Conservation (phyloP, 2,113 vertebrate species). For the Phyllostomus discolor region DNA sequence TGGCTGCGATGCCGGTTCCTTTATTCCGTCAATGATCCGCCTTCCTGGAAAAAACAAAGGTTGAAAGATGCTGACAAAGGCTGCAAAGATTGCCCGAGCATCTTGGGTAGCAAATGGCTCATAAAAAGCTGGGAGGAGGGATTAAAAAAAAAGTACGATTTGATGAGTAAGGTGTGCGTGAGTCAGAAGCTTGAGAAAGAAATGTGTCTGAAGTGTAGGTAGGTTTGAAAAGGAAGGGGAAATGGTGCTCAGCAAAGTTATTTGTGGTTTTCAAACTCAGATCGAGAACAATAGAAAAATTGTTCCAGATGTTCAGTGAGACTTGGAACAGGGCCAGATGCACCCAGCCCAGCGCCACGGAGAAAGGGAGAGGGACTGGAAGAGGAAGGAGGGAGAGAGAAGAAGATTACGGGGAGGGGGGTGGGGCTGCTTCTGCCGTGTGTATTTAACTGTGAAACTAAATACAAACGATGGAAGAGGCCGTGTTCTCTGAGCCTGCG, state of each 20-base stretch:
- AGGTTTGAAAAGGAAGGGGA: neutral
- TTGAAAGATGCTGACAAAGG: neutral
- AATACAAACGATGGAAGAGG: neutral
- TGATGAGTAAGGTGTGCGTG: neutral
- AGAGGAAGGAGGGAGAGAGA: neutral
- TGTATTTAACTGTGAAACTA: neutral
- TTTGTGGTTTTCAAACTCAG: conserved; percentile 58
- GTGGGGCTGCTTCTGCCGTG: neutral
- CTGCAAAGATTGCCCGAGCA: neutral
- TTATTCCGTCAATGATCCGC: neutral
- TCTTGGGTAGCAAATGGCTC: conserved; percentile 38
- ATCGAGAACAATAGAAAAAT: conserved; percentile 65
- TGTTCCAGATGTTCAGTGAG: conserved; percentile 66
- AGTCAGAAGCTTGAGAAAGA: conserved; percentile 13
- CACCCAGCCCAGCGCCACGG: neutral
- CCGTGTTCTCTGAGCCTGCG: neutral
- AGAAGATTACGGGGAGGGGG: neutral
- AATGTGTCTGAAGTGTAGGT: neutral
- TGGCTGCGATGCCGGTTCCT: neutral
- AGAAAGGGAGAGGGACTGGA: neutral
- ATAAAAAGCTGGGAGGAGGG: neutral
- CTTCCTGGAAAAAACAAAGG: conserved; percentile 3
- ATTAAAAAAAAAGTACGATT: neutral
- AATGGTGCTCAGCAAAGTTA: conserved; percentile 49
- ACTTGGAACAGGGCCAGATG: conserved; percentile 58